Conservation (phyloP, 2,113 vertebrate genomes). For the Apaloderma vittatum region DNA sequence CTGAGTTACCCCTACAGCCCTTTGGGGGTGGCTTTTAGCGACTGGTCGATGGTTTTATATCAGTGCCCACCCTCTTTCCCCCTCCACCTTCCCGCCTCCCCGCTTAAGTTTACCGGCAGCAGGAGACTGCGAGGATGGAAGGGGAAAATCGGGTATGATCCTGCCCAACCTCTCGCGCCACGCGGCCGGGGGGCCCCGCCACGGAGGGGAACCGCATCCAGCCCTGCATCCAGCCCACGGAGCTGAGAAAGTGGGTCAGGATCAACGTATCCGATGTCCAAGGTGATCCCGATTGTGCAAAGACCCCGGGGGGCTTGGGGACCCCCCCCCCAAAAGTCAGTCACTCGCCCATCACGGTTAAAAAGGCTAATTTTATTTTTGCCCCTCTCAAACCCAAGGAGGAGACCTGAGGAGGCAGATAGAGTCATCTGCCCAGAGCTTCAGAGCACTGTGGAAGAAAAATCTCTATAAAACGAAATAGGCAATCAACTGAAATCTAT, state of each 20-base stretch:
- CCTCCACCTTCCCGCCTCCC: fast-evolving
- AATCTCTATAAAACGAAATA: slow-evolving; percentile 81
- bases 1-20: neutral
- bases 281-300: neutral
- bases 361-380: neutral
- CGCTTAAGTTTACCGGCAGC: neutral
- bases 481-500: slow-evolving; percentile 86
- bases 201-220: too few relatives aligned
- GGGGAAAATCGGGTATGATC: fast-evolving
- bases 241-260: neutral
- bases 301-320: neutral
- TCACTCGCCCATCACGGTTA: neutral
- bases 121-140: fast-evolving
- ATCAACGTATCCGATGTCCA: fast-evolving
- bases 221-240: fast-evolving
- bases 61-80: too few relatives aligned
- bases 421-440: slow-evolving; percentile 44
- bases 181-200: too few relatives aligned
- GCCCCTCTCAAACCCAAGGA: neutral
- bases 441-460: slow-evolving; percentile 66
- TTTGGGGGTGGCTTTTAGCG: neutral
- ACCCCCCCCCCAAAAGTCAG: neutral
- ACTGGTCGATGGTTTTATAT: neutral
- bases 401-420: slow-evolving; percentile 3
- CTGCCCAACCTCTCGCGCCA: neutral